phyloP scores from a whole-genome alignment of 2,797 vertebrate species.

The Helicolenus hilgendorfi region DNA sequence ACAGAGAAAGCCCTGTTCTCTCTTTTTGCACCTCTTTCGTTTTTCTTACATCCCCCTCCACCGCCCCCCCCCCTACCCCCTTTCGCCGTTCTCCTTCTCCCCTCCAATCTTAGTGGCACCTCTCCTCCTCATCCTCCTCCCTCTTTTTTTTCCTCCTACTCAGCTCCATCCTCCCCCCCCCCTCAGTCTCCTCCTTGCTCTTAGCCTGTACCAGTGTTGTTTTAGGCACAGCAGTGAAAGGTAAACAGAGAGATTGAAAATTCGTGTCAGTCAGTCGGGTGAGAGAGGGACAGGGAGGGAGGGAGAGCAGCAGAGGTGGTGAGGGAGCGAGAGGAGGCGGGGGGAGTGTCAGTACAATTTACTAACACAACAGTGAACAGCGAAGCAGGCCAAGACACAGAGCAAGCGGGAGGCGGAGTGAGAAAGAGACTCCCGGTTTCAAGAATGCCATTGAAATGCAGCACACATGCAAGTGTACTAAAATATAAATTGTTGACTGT shows the following conservation, averaged over 20 bases:
- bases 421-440: slow-evolving; percentile 60
- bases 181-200: slow-evolving; percentile 54
- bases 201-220: slow-evolving; percentile 87
- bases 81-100: slow-evolving; percentile 24
- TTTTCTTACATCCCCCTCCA: slow-evolving; percentile 39
- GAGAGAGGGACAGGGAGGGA: slow-evolving; percentile 81
- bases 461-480: slow-evolving; percentile 34
- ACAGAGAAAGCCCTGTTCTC: slow-evolving; percentile 79
- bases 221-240: slow-evolving; percentile 92
- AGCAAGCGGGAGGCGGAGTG: slow-evolving; percentile 60
- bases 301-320: slow-evolving; percentile 64
- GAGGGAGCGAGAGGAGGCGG: slow-evolving; percentile 66
- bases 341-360: slow-evolving; percentile 86
- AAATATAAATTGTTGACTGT: slow-evolving; percentile 45
- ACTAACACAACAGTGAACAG: slow-evolving; percentile 89
- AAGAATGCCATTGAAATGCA: slow-evolving; percentile 70
- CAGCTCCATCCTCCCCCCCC: slow-evolving; percentile 32
- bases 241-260: slow-evolving; percentile 93
- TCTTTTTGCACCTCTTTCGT: slow-evolving; percentile 80
- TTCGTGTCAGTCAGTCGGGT: slow-evolving; percentile 91
- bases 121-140: slow-evolving; percentile 45
- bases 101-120: slow-evolving; percentile 71
- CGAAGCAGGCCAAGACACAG: slow-evolving; percentile 81
- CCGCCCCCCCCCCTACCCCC: not conserved
- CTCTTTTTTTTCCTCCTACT: slow-evolving; percentile 11